These are phyloP conservation scores for Amphipoea oculea DNA, from an alignment of 2,888 invertebrate species.

Conservation along the genomic window DNA sequence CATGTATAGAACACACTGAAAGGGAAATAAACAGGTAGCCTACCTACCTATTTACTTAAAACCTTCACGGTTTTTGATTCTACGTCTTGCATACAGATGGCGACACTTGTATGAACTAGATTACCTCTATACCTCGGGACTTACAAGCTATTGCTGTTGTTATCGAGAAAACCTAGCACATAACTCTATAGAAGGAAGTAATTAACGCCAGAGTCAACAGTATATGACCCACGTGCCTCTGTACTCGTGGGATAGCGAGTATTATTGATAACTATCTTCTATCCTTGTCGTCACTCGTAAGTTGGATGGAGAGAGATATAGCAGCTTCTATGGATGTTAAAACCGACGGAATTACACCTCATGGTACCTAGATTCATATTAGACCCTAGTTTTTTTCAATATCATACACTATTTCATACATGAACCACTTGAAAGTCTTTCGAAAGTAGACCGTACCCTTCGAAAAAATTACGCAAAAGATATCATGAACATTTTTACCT, in stretches of 20 bases:
- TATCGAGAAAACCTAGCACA: neutral
- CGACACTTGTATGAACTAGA: constrained; percentile 36
- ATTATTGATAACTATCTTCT: constrained; percentile 37
- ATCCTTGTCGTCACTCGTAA: constrained; percentile 43
- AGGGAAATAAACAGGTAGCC: neutral
- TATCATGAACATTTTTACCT: constrained; percentile 49
- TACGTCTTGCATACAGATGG: constrained; percentile 34
- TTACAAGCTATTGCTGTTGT: neutral
- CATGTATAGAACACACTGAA: neutral
- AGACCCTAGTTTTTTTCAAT: constrained; percentile 2
- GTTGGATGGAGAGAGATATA: constrained; percentile 52
- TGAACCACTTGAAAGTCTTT: neutral
- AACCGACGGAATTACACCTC: constrained; percentile 47
- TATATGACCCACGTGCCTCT: constrained; percentile 8
- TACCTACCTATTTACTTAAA: constrained; percentile 2
- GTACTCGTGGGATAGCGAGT: constrained; percentile 13
- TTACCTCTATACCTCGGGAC: too few species aligned
- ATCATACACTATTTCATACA: constrained; percentile 12
- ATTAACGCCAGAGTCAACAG: constrained; percentile 8
- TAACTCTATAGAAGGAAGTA: neutral
- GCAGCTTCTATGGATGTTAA: constrained; percentile 23
- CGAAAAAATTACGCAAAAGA: constrained; percentile 33
- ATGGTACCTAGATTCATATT: constrained; percentile 43
- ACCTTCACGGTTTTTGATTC: constrained; percentile 27
- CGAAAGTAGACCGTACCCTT: constrained; percentile 1